Percentiles rank a stretch among this genome's conserved stretches.
Conservation (phyloP, 2,888 invertebrate genomes). For the Slavum lentiscoides region DNA sequence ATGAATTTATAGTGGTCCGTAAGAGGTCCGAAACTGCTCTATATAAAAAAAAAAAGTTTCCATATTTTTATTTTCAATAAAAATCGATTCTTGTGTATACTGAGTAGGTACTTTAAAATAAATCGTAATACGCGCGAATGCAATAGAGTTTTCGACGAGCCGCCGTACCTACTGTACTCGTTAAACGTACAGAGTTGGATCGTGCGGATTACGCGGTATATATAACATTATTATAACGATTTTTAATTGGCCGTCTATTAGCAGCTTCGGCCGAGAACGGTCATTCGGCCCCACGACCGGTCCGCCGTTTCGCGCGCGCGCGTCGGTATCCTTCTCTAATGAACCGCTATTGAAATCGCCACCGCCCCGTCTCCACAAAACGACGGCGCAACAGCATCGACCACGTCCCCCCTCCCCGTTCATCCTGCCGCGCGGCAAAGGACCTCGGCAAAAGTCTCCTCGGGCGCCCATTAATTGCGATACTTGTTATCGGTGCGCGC, state of each 20-base stretch:
- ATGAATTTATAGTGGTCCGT: too few species aligned
- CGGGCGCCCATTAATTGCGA: conserved; percentile 32
- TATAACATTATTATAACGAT: not conserved
- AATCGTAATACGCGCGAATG: not conserved
- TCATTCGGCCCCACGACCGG: not conserved
- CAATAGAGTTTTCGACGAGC: too few species aligned
- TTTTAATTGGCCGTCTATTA: conserved; percentile 47
- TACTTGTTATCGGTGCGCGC: conserved; percentile 9
- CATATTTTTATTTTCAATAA: too few species aligned
- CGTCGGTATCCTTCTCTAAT: conserved; percentile 15
- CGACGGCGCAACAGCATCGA: too few species aligned
- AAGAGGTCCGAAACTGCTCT: too few species aligned
- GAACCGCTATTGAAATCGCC: conserved; percentile 48
- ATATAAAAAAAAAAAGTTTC: too few species aligned
- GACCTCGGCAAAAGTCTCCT: conserved; percentile 21
- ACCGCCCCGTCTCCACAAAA: not conserved
- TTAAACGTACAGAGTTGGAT: not conserved
- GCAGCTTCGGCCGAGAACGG: not conserved
- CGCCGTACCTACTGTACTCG: too few species aligned
- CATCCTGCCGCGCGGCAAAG: not conserved
- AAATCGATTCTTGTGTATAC: too few species aligned
- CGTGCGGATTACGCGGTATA: not conserved
- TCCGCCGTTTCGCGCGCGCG: too few species aligned
- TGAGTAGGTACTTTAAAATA: too few species aligned
- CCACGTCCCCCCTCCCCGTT: not conserved